Base-by-base conservation (phyloP, 2,888 invertebrate species). In the Sussaba pulchella region DNA sequence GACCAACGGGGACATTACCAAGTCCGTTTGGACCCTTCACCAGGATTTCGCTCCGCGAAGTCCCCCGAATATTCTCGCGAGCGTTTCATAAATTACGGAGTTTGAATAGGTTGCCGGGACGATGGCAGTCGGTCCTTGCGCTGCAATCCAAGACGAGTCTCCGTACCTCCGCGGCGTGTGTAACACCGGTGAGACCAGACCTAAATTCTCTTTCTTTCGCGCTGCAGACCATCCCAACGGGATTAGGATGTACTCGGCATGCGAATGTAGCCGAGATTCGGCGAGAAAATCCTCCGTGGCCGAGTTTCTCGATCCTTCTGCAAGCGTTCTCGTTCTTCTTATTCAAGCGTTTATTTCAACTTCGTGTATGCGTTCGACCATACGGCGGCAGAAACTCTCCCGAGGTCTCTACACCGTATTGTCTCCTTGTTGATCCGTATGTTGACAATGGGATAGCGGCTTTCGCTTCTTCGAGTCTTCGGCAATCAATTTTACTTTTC, bases 31-130 rank as follows among this genome's bases (percentile, higher is more conserved):
- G 69, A 69, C 54, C 41, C 69, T 26, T 41, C 69, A 10, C 10
- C 21, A 52, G 69, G 69, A 69, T 69, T 69, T 69, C 54, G 10
- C 26, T 69, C 69, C 54, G 24, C 54, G 52, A 24, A 41, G 41
- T n/a, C 41, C 41, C 41, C 69, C n/a, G 43, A 69, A 69, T 69
- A 54, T 69, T 69, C 69, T 69, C 69, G 69, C 54, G 54, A 54
- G 54, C 39, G 52, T 41, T 54, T 54, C 69, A 69, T 69, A 69
- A 69, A 69, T 69, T 69, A 69, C 54, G 69, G 69, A 54, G 54
- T 69, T 69, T 69, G 54, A 69, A 69, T 69, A 69, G 69, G 54
- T 43, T 69, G 69, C 54, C n/a, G 69, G 54, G 69, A 54, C 41
- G 41, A 54, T 39, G 52, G 41, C 54, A 39, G 54, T 54, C 26